phyloP scores from a whole-genome alignment of 1,140 invertebrate genomes.

The Macrostomum lignano region DNA sequence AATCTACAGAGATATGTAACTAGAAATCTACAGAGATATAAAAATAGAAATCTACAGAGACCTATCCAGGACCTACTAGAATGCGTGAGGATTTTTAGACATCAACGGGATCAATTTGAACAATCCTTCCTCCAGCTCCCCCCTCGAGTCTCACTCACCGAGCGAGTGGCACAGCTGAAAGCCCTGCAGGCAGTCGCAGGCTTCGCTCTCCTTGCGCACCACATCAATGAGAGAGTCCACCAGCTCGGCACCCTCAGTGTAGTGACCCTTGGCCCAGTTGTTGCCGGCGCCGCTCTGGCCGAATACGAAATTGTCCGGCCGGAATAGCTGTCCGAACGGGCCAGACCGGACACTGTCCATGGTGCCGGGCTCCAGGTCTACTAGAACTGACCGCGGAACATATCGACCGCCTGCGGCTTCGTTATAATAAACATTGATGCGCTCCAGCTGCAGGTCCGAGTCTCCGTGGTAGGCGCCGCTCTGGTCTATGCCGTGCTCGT shows the following conservation, averaged over 20 bases:
- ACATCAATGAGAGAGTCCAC: slow-evolving; percentile 16
- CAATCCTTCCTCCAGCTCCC: too few relatives aligned
- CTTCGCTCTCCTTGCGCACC: slow-evolving; percentile 40
- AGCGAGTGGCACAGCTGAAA: slow-evolving; percentile 8
- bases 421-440: slow-evolving; percentile 68
- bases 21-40: too few relatives aligned
- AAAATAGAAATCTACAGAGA: too few relatives aligned
- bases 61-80: too few relatives aligned
- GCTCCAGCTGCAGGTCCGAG: slow-evolving; percentile 50
- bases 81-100: too few relatives aligned
- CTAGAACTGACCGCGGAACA: slow-evolving; percentile 38
- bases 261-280: slow-evolving; percentile 4
- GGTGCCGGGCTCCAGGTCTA: slow-evolving; percentile 59
- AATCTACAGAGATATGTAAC: too few relatives aligned
- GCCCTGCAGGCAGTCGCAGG: slow-evolving; percentile 7
- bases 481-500: slow-evolving; percentile 32
- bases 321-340: slow-evolving; percentile 54
- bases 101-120: too few relatives aligned
- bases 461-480: slow-evolving; percentile 55
- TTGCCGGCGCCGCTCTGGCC: neutral
- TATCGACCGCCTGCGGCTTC: slow-evolving; percentile 37
- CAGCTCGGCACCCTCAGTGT: slow-evolving; percentile 10
- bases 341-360: slow-evolving; percentile 63
- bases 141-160: too few relatives aligned
- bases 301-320: slow-evolving; percentile 45